Conservation (phyloP, 2,113 vertebrate species). For the Lepidothrix coronata region DNA sequence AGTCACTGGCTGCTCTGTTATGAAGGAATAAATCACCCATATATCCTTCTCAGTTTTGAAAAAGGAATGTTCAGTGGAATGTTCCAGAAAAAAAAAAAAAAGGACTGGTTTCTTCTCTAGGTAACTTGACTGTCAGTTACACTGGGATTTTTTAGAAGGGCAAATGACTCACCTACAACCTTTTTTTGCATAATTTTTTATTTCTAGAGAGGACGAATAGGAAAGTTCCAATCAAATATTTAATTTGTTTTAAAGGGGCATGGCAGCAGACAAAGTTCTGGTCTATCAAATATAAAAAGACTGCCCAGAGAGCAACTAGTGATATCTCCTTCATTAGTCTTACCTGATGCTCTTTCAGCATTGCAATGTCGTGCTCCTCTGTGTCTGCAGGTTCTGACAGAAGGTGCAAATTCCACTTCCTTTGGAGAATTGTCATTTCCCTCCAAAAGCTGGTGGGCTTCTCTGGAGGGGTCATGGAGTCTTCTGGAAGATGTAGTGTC, state of each 20-base stretch:
- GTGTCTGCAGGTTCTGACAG: not conserved
- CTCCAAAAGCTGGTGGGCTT: not conserved
- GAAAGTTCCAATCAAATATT: slow-evolving; percentile 34
- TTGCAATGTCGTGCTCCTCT: not conserved
- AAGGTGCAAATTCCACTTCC: not conserved
- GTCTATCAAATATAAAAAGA: not conserved
- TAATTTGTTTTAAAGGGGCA: not conserved
- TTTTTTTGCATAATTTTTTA: not conserved
- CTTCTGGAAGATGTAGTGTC: not conserved
- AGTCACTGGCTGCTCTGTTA: not conserved
- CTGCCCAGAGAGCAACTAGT: not conserved
- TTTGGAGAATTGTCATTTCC: not conserved
- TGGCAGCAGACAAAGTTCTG: slow-evolving; percentile 2
- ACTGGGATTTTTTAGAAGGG: not conserved
- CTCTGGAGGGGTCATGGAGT: not conserved
- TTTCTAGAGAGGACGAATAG: not conserved
- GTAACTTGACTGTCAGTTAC: not conserved
- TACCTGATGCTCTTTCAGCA: not conserved
- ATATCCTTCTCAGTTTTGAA: not conserved
- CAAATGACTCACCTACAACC: not conserved
- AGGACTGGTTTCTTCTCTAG: not conserved
- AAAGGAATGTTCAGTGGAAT: not conserved
- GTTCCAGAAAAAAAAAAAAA: not conserved
- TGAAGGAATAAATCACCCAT: not conserved
- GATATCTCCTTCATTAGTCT: not conserved